These are phyloP conservation scores for Himantopus leucocephalus DNA, from an alignment of 2,113 vertebrate species.

Conservation along the genomic window DNA sequence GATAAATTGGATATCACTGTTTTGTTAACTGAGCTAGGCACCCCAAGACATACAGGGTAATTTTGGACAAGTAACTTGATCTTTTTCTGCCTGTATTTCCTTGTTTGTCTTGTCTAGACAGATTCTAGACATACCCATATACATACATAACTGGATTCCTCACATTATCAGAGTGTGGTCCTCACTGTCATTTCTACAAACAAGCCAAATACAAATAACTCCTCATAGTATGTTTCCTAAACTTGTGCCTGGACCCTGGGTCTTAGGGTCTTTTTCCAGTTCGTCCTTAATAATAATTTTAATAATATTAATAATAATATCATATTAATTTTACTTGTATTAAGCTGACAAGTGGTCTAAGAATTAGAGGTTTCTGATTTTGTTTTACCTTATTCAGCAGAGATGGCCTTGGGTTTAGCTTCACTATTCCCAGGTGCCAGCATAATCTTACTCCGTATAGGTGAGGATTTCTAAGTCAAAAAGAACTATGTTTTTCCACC, in stretches of 20 bases:
- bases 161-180: neutral
- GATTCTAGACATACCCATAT: neutral
- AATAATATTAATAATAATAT: too few relatives aligned
- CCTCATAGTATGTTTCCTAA: neutral
- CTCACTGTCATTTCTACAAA: neutral
- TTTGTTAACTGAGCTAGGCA: neutral
- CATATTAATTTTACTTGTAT: neutral
- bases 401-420: neutral
- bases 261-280: neutral
- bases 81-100: neutral
- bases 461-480: slow-evolving; percentile 8
- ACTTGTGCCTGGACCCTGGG: neutral
- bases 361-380: neutral
- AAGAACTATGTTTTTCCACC: neutral
- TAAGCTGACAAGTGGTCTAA: neutral
- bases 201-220: neutral
- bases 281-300: neutral
- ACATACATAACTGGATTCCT: neutral
- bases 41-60: neutral
- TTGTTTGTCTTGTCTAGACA: neutral
- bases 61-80: neutral
- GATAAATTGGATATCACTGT: neutral
- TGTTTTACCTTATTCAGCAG: neutral
- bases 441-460: neutral
- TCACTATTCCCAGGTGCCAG: neutral